Evolutionary conservation across 2,888 invertebrate species (phyloP).

Genomic region (Drosophila birchii): DNA sequence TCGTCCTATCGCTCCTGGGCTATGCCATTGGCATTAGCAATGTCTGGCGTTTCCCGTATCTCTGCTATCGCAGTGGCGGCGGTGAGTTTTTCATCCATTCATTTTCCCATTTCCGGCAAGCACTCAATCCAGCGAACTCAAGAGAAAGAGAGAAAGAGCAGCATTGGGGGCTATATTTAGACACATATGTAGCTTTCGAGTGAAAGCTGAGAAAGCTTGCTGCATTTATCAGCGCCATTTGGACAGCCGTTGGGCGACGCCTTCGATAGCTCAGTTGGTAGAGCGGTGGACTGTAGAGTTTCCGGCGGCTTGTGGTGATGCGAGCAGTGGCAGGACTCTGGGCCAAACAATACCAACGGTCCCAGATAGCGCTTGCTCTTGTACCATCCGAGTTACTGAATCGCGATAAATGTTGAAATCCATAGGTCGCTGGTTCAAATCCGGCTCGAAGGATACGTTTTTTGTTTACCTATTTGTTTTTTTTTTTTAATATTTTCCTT

Average conservation of each 20-base stretch:
- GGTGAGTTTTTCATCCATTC: conserved; percentile 84
- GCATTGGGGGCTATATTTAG: conserved; percentile 46
- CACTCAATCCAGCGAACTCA: conserved; percentile 21
- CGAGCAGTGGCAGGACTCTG: conserved; percentile 55
- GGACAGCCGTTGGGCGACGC: conserved; percentile 47
- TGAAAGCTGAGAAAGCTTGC: conserved; percentile 62
- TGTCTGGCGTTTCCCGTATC: conserved; percentile 94
- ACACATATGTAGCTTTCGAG: conserved; percentile 57
- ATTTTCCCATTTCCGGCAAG: background rate
- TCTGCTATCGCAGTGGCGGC: conserved; percentile 94
- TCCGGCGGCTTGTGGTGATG: conserved; percentile 56
- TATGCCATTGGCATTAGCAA: conserved; percentile 95
- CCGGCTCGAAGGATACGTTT: conserved; percentile 73
- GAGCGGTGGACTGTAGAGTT: conserved; percentile 80
- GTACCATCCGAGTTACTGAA: conserved; percentile 58
- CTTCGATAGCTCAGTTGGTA: conserved; percentile 81
- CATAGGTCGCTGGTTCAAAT: conserved; percentile 82
- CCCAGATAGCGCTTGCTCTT: conserved; percentile 54
- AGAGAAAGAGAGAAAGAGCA: conserved; percentile 45
- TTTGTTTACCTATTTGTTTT: conserved; percentile 28
- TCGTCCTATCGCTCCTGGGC: conserved; percentile 92
- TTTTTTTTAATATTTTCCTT: background rate
- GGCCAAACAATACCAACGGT: conserved; percentile 53
- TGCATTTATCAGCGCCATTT: conserved; percentile 28
- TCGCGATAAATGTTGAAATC: conserved; percentile 68